Evolutionary conservation across 2,113 vertebrate genomes (phyloP).

Genomic region (Phycodurus eques): DNA sequence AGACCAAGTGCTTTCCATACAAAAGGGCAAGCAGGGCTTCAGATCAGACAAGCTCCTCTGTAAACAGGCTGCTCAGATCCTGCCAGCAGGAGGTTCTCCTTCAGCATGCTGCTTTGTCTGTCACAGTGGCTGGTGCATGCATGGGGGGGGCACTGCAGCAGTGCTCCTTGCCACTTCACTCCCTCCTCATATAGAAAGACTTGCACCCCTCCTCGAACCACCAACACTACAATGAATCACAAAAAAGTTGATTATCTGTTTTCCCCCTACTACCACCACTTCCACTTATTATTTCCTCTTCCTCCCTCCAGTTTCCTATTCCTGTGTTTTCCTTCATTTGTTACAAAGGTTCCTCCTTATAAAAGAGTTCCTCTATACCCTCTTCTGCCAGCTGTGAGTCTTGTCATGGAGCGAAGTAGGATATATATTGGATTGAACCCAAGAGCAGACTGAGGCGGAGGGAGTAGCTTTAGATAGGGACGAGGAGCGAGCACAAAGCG

Average conservation of each 20-base stretch:
- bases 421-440: too few species aligned
- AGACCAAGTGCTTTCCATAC: conserved; percentile 70
- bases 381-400: conserved; percentile 22
- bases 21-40: conserved; percentile 59
- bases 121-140: conserved; percentile 64
- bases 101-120: conserved; percentile 70
- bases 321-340: conserved; percentile 54
- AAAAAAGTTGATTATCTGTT: conserved; percentile 64
- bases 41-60: conserved; percentile 72
- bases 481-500: too few species aligned
- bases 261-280: conserved; percentile 25
- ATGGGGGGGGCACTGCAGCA: conserved; percentile 57
- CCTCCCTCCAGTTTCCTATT: conserved; percentile 41
- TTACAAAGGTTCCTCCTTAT: conserved; percentile 54
- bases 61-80: conserved; percentile 74
- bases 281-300: conserved; percentile 32
- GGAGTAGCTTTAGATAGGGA: too few species aligned
- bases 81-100: conserved; percentile 68
- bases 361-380: conserved; percentile 33
- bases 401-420: too few species aligned
- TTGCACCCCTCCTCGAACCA: not conserved
- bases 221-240: conserved; percentile 39
- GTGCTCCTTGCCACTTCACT: conserved; percentile 39
- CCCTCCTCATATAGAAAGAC: conserved; percentile 40
- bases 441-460: too few species aligned